These are phyloP conservation scores for Vespertilio murinus DNA, from an alignment of 2,797 vertebrate species.

Conservation along the genomic window DNA sequence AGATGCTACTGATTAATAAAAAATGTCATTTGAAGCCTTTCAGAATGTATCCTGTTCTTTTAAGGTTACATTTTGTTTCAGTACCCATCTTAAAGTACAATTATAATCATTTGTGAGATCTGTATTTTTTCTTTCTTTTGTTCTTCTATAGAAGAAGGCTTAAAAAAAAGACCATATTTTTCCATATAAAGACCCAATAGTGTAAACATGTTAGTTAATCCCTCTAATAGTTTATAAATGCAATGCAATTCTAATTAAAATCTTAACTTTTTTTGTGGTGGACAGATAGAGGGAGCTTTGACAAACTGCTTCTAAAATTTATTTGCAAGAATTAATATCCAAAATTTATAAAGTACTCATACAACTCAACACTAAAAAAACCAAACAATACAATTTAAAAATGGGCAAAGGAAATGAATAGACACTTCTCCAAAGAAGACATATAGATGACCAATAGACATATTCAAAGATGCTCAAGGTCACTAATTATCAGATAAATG, in stretches of 20 bases:
- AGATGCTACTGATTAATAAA: background rate
- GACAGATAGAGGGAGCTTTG: background rate
- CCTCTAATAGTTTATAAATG: background rate
- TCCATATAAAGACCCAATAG: background rate
- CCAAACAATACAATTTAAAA: background rate
- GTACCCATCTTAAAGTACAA: background rate
- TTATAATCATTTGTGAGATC: background rate
- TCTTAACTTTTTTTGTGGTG: background rate
- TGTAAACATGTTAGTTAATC: background rate
- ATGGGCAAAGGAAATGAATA: background rate
- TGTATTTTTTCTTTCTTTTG: background rate
- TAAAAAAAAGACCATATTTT: slow-evolving; percentile 28
- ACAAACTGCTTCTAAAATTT: background rate
- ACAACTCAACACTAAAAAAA: background rate
- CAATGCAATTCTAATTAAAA: background rate
- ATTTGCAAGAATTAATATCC: background rate
- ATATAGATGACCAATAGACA: background rate
- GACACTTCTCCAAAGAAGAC: background rate
- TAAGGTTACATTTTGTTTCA: background rate
- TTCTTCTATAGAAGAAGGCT: background rate
- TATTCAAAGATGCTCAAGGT: background rate
- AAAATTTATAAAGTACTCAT: background rate
- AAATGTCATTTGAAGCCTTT: background rate
- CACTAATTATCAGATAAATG: background rate
- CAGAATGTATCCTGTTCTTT: background rate